Percentiles rank a stretch among this genome's conserved stretches.
These are phyloP conservation scores for Cataglyphis altisquamis DNA, from an alignment of 2,888 invertebrate species.

Conservation along the genomic window DNA sequence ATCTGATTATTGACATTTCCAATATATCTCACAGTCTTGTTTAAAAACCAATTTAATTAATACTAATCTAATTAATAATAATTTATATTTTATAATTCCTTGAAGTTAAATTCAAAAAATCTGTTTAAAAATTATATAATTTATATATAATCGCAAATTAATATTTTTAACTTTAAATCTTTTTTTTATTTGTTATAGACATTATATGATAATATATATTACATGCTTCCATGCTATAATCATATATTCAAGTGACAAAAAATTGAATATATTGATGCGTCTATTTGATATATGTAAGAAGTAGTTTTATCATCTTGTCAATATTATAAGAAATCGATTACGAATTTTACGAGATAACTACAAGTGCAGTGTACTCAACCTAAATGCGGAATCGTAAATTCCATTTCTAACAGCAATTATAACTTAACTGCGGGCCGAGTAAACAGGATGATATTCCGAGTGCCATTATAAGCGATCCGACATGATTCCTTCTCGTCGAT, in stretches of 20 bases:
- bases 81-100: background rate
- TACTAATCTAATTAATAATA: slow-evolving; percentile 5
- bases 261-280: background rate
- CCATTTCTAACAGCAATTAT: background rate
- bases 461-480: slow-evolving; percentile 53
- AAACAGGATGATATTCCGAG: background rate
- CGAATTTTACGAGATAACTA: background rate
- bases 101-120: background rate
- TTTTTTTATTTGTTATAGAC: background rate
- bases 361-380: background rate
- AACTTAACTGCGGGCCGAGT: background rate
- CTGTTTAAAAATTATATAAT: background rate
- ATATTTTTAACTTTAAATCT: background rate
- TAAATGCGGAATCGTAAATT: background rate
- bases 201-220: background rate
- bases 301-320: background rate
- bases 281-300: background rate
- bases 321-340: background rate
- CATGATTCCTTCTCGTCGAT: slow-evolving; percentile 31
- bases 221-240: background rate
- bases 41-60: slow-evolving; percentile 6
- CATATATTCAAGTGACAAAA: background rate
- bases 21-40: background rate
- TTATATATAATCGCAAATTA: background rate
- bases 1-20: slow-evolving; percentile 3